A percentile compares a stretch with the other conserved stretches of the same genome.
Evolutionary conservation across 2,113 vertebrate species (phyloP).

Genomic region (Pao palembangensis): DNA sequence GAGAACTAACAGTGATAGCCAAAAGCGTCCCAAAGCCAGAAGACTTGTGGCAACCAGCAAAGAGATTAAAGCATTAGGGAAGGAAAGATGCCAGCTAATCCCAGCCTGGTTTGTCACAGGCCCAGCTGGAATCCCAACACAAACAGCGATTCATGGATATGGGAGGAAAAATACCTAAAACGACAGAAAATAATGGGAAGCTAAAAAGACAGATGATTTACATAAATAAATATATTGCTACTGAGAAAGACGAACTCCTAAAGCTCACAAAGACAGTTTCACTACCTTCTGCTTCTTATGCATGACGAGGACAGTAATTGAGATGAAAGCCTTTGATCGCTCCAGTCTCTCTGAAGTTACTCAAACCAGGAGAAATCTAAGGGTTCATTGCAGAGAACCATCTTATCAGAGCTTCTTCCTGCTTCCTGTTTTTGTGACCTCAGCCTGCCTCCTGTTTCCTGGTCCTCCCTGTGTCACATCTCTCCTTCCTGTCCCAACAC

Average conservation of each 20-base stretch:
- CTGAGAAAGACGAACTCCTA: not conserved
- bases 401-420: conserved; percentile 65
- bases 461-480: conserved; percentile 66
- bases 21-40: conserved; percentile 39
- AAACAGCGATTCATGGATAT: conserved; percentile 34
- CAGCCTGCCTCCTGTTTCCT: conserved; percentile 66
- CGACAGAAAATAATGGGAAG: not conserved
- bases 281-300: not conserved
- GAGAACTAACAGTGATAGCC: conserved; percentile 24
- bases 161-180: conserved; percentile 17
- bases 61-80: conserved; percentile 76
- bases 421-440: conserved; percentile 73
- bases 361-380: conserved; percentile 33
- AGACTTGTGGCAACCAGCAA: conserved; percentile 45
- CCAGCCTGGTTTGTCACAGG: conserved; percentile 56
- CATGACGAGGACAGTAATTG: too few relatives aligned
- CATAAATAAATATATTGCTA: not conserved
- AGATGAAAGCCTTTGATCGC: conserved; percentile 20
- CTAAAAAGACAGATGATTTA: not conserved
- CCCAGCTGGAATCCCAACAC: conserved; percentile 59
- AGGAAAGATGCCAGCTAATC: conserved; percentile 73
- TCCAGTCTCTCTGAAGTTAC: conserved; percentile 19
- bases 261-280: not conserved
- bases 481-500: conserved; percentile 65
- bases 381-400: conserved; percentile 29